Evolutionary conservation across 2,113 vertebrate genomes (phyloP).

Genomic region (Mugil cephalus): DNA sequence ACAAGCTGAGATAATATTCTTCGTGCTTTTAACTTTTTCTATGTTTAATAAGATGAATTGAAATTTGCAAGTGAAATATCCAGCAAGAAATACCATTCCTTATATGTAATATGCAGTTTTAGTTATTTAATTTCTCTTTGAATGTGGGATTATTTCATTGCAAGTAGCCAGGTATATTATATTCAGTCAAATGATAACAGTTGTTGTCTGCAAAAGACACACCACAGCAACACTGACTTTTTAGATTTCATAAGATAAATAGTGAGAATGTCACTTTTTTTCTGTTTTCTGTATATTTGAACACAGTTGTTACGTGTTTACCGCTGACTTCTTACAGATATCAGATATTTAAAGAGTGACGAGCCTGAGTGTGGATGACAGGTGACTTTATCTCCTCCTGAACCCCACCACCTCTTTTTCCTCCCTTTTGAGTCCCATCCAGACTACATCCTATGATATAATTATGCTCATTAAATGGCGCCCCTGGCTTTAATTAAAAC

Average conservation of each 20-base stretch:
- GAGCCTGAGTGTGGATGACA: constrained; percentile 14
- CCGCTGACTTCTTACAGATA: constrained; percentile 3
- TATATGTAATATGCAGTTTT: neutral
- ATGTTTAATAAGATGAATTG: neutral
- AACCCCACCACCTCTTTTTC: constrained; percentile 5
- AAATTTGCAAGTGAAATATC: neutral
- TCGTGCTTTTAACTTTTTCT: no score
- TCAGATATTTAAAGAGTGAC: constrained; percentile 7
- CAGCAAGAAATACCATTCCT: neutral
- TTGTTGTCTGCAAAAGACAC: no score
- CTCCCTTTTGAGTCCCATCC: constrained; percentile 25
- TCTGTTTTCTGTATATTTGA: neutral
- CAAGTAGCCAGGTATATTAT: no score
- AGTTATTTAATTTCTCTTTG: no score
- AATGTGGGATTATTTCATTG: no score
- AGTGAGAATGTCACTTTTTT: neutral
- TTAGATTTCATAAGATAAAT: neutral
- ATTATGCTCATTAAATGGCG: constrained; percentile 73
- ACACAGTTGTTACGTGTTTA: neutral
- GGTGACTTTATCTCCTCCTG: constrained; percentile 5
- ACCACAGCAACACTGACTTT: neutral
- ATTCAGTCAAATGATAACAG: no score
- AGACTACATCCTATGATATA: constrained; percentile 69
- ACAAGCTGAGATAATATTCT: no score
- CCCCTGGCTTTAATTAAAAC: constrained; percentile 79